Evolutionary conservation across 1,140 invertebrate species (phyloP), one percentile per base, ranked within the genome.

Genomic region (Papilio glaucus): DNA sequence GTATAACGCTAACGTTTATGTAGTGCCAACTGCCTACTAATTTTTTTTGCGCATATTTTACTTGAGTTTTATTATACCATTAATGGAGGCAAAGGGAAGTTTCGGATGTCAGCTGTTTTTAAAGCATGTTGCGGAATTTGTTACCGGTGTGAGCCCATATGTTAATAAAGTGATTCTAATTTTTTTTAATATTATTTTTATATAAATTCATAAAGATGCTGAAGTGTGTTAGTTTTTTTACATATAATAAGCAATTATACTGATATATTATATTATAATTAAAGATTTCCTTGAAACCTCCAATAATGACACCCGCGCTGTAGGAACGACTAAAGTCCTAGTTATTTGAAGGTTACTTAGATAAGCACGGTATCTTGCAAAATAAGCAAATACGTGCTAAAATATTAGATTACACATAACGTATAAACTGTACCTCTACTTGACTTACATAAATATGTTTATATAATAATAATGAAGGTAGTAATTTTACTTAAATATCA

Each of bases 61-160:
- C n/a, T 72, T 63, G 39, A 39, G 61, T 72, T 45, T 15, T 12
- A 71, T 38, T 26, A 60, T 26, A 62, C 13, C 62, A 75, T 72
- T 73, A 71, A 80, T 75, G 82, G 79, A 82, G 77, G 80, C 79
- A 82, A 78, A 80, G 80, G 84, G 83, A 74, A 70, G 18, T 75
- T 86, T 88, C 6, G 29, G 71, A 75, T 80, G 87, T 87, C 86
- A 89, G 87, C 86, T 89, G 87, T 86, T 87, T 60, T 45, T 18
- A 41, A 39, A 41, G 42, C 18, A 26, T 76, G 76, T 79, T 72
- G 69, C 72, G 76, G 72, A 88, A 83, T 79, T 39, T 74, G 71
- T 75, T 63, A 68, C 45, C 42, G 33, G 65, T 62, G 39, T 72
- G 42, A 26, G 72, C 68, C 71, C 78, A 78, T n/a, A 13, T 15